phyloP scores from a whole-genome alignment of 2,888 invertebrate species.

The Luperina testacea region DNA sequence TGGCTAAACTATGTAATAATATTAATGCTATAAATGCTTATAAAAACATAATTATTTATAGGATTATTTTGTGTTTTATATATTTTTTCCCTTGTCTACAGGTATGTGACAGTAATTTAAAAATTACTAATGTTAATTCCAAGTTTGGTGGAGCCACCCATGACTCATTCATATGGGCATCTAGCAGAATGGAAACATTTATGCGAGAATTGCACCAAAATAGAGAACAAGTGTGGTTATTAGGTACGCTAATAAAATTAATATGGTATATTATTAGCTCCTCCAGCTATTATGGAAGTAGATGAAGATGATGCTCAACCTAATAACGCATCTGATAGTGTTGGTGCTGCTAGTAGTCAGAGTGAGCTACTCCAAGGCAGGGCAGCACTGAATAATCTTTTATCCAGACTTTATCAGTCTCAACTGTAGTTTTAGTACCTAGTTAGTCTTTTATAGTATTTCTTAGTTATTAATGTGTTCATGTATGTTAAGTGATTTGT shows the following conservation, averaged over 20 bases:
- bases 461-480: too few species aligned
- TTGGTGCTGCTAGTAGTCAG: too few species aligned
- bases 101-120: slow-evolving; percentile 11
- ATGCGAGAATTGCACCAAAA: slow-evolving; percentile 25
- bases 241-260: slow-evolving; percentile 39
- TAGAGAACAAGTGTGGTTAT: slow-evolving; percentile 50
- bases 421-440: not conserved
- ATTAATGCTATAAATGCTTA: not conserved
- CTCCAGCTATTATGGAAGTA: too few species aligned
- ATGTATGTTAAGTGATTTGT: too few species aligned
- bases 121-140: slow-evolving; percentile 31
- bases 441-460: too few species aligned
- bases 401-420: too few species aligned
- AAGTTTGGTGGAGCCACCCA: slow-evolving; percentile 53
- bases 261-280: not conserved
- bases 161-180: slow-evolving; percentile 53
- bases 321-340: too few species aligned
- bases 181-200: slow-evolving; percentile 42
- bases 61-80: not conserved
- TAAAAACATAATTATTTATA: too few species aligned
- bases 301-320: too few species aligned
- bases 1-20: not conserved
- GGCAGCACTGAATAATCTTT: too few species aligned
- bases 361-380: too few species aligned
- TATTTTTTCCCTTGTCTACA: not conserved